Evolutionary conservation across 2,797 vertebrate genomes (phyloP), one percentile per base, ranked within the genome.

Genomic region (Bryconaethiops microstoma): DNA sequence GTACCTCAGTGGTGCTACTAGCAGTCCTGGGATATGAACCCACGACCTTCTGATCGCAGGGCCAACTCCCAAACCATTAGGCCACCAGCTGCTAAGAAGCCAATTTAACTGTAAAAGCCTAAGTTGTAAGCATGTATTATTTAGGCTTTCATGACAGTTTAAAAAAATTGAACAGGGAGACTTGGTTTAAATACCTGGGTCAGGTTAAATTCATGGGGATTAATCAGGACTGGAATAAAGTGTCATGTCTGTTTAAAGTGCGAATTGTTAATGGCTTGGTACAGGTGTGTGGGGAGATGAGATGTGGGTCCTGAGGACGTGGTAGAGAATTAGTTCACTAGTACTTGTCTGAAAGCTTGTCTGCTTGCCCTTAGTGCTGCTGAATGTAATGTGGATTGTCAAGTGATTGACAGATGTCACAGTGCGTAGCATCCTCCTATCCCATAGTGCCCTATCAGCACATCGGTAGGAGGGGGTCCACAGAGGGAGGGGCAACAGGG

Each of bases 371-470:
- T 69, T 40, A 48, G 10, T 23, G 72, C n/a, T 23, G 72, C 35
- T 74, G 12, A 23, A 6, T 39, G 19, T 54, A 21, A n/a, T 59
- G 55, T 77, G 52, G 19, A 68, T 57, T 48, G 55, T 64, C 42
- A 57, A 60, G n/a, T 83, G 79, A 83, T 52, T 82, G 82, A 71
- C 79, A 74, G 52, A 55, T 79, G 54, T 65, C n/a, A 54, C 59
- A 82, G 75, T 65, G 17, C 57, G 78, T 16, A 68, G 50, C 25
- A 57, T 12, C 45, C 17, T 59, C 0, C 48, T 16, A 13, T 63
- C 74, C 67, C 48, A 45, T 23, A n/a, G 40, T 60, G 64, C 25
- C 54, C 55, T 39, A 62, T 76, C 73, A 76, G 65, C 29, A 55
- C 9, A 9, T 40, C 63, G 19, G 48, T 78, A 62, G 23, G 50